phyloP scores from a whole-genome alignment of 2,888 invertebrate species.

The Steinernema scapterisci region DNA sequence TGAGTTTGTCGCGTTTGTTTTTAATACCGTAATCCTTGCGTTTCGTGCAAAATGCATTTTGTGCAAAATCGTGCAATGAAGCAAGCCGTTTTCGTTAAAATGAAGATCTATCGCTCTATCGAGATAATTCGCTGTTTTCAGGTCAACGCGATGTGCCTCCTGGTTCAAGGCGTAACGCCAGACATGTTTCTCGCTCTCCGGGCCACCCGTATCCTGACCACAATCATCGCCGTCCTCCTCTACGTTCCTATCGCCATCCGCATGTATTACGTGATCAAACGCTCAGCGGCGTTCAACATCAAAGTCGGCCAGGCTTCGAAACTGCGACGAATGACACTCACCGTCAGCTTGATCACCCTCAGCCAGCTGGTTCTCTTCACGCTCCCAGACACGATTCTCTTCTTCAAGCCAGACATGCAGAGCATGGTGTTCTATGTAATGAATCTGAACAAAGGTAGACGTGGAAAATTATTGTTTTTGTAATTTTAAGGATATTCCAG shows the following conservation, averaged over 20 bases:
- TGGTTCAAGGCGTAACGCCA: conserved; percentile 39
- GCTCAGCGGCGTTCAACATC: conserved; percentile 21
- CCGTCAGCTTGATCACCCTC: conserved; percentile 44
- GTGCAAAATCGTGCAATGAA: too few species aligned
- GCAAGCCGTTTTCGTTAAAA: too few species aligned
- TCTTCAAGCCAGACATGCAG: conserved; percentile 41
- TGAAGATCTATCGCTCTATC: conserved; percentile 1
- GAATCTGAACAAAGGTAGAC: conserved; percentile 49
- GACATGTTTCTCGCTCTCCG: conserved; percentile 41
- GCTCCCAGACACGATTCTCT: conserved; percentile 44
- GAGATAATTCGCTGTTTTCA: too few species aligned
- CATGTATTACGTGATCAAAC: conserved; percentile 44
- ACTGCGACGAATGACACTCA: conserved; percentile 43
- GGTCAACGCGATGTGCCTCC: conserved; percentile 45
- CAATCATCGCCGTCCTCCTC: conserved; percentile 41
- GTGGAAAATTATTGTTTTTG: too few species aligned
- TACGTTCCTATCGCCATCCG: conserved; percentile 45
- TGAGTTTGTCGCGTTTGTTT: too few species aligned
- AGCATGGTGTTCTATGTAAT: conserved; percentile 47
- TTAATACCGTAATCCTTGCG: too few species aligned
- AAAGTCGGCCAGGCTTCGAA: conserved; percentile 18
- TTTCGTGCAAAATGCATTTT: too few species aligned
- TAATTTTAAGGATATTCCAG: not conserved
- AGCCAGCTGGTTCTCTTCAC: conserved; percentile 47
- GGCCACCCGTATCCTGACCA: conserved; percentile 41